phyloP scores from a whole-genome alignment of 2,113 vertebrate species.

The Sceloporus tristichus region DNA sequence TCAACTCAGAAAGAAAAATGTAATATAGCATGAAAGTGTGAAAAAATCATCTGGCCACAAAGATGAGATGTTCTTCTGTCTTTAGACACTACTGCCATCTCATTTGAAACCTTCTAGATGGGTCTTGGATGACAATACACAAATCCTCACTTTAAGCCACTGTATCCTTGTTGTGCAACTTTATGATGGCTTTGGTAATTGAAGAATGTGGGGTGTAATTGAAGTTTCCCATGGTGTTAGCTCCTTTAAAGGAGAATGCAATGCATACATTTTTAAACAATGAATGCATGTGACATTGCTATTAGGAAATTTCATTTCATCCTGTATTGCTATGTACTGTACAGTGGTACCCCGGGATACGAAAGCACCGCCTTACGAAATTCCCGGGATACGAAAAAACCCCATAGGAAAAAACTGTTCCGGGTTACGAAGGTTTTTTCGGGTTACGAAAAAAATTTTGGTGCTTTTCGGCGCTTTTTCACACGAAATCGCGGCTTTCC shows the following conservation, averaged over 20 bases:
- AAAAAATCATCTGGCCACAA: neutral
- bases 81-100: neutral
- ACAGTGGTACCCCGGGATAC: no score
- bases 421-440: no score
- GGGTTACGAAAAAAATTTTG: no score
- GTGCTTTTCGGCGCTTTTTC: no score
- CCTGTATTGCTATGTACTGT: no score
- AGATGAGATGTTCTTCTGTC: fast-evolving
- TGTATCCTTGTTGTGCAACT: neutral
- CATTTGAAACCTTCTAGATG: neutral
- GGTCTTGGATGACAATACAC: neutral
- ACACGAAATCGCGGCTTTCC: no score
- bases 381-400: no score
- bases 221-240: no score
- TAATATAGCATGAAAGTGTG: slow-evolving; percentile 8
- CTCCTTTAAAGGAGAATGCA: no score
- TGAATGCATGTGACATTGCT: neutral
- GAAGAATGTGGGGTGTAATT: neutral
- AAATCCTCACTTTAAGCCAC: neutral
- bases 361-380: no score
- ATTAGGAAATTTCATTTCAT: neutral
- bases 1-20: slow-evolving; percentile 2
- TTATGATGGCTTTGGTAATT: neutral
- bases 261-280: no score
- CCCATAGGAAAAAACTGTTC: no score